These are phyloP conservation scores for Agrotis ipsilon DNA, from an alignment of 2,888 invertebrate genomes.

Conservation along the genomic window DNA sequence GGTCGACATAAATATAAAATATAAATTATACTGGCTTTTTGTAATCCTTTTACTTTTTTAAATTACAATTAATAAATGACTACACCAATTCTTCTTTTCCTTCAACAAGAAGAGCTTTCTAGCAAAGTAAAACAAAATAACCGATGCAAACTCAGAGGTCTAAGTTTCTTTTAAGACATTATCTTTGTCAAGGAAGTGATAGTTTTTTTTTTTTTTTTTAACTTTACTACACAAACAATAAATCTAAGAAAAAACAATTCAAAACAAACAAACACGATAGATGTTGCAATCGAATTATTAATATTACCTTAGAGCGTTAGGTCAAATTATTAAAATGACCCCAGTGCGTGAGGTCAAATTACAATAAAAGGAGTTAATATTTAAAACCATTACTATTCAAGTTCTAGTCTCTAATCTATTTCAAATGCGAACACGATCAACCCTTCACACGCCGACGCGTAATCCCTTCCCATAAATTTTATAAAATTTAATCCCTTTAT, in stretches of 20 bases:
- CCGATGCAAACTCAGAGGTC: no score
- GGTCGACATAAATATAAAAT: neutral
- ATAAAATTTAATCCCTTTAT: constrained; percentile 88
- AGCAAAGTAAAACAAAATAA: no score
- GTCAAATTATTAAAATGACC: constrained; percentile 4
- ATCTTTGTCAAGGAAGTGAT: no score
- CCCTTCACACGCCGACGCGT: constrained; percentile 72
- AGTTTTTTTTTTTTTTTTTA: no score
- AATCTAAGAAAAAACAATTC: neutral
- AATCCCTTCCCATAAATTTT: constrained; percentile 81
- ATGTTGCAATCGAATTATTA: no score
- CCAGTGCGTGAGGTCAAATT: neutral
- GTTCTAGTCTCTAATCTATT: constrained; percentile 58
- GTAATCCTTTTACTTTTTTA: neutral
- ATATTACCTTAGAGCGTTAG: no score
- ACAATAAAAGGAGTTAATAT: constrained; percentile 4
- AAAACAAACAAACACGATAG: neutral
- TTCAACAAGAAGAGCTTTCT: no score
- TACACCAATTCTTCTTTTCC: no score
- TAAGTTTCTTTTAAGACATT: no score
- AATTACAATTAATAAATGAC: neutral
- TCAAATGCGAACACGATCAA: constrained; percentile 64
- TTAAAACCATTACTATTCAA: constrained; percentile 31
- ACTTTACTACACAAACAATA: no score
- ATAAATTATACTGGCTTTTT: neutral